Conservation (phyloP, 2,888 invertebrate species). For the Mylabris sibirica region DNA sequence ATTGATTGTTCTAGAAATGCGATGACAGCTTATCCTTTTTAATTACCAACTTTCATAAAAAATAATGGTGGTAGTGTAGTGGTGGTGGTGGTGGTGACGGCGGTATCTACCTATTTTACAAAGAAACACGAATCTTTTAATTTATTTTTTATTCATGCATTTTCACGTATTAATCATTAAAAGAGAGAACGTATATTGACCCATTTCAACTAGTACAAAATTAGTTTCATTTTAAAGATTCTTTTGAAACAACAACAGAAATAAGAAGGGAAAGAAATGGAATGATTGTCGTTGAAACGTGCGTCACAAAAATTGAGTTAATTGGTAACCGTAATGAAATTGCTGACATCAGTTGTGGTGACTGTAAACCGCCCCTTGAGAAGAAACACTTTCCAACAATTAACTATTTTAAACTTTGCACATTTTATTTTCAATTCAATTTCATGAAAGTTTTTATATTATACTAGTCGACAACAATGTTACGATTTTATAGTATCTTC, state of each 20-base stretch:
- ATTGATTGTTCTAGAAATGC: conserved; percentile 9
- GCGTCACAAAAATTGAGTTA: conserved; percentile 54
- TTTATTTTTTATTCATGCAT: neutral
- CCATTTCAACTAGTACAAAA: neutral
- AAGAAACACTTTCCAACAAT: neutral
- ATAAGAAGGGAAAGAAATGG: too few relatives aligned
- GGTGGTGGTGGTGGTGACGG: neutral
- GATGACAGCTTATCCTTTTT: conserved; percentile 6
- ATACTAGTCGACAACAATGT: neutral
- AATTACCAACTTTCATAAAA: conserved; percentile 1
- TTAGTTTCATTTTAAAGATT: neutral
- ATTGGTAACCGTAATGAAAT: conserved; percentile 55
- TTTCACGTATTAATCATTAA: conserved; percentile 1
- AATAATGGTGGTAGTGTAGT: neutral
- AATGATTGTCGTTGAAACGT: conserved; percentile 39
- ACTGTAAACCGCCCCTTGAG: conserved; percentile 16
- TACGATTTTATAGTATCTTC: neutral
- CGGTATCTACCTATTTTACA: neutral
- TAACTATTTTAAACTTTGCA: neutral
- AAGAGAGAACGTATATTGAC: neutral
- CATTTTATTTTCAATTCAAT: neutral
- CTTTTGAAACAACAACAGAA: neutral
- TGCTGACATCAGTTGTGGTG: conserved; percentile 41
- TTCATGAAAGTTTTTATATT: neutral
- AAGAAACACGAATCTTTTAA: conserved; percentile 7